phyloP scores from a whole-genome alignment of 2,888 invertebrate genomes.

The Drosophila prostipennis region DNA sequence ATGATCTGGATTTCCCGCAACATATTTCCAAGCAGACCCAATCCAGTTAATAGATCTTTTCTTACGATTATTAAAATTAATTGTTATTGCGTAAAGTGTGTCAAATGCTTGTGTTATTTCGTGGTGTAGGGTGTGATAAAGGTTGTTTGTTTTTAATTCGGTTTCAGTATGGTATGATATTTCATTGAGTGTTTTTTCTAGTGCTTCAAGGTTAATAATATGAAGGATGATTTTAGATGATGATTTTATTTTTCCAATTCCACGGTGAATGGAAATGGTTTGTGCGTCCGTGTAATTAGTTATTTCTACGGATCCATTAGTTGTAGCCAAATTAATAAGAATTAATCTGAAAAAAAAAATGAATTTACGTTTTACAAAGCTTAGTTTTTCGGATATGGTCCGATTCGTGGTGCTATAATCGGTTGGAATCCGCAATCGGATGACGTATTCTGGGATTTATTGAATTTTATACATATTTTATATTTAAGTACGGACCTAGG shows the following conservation, averaged over 20 bases:
- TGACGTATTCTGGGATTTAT: too few relatives aligned
- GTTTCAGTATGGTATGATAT: not conserved
- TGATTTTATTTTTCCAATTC: not conserved
- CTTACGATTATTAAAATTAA: not conserved
- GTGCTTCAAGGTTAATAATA: not conserved
- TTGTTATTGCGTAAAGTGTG: not conserved
- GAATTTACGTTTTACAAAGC: too few relatives aligned
- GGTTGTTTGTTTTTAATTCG: conserved; percentile 1
- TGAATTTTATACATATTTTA: too few relatives aligned
- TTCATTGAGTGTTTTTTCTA: not conserved
- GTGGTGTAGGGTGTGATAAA: not conserved
- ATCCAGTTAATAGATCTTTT: not conserved
- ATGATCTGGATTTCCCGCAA: too few relatives aligned
- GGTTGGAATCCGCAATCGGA: too few relatives aligned
- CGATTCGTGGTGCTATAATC: too few relatives aligned
- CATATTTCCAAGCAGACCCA: not conserved
- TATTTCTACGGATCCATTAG: too few relatives aligned
- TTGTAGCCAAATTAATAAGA: too few relatives aligned
- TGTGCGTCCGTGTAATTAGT: not conserved
- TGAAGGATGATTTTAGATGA: not conserved
- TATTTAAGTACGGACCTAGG: too few relatives aligned
- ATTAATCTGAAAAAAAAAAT: too few relatives aligned
- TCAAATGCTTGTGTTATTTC: not conserved
- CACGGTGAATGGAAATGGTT: not conserved
- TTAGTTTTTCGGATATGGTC: too few relatives aligned